These are phyloP conservation scores for Suillia variegata DNA, from an alignment of 2,888 invertebrate species.

Conservation along the genomic window DNA sequence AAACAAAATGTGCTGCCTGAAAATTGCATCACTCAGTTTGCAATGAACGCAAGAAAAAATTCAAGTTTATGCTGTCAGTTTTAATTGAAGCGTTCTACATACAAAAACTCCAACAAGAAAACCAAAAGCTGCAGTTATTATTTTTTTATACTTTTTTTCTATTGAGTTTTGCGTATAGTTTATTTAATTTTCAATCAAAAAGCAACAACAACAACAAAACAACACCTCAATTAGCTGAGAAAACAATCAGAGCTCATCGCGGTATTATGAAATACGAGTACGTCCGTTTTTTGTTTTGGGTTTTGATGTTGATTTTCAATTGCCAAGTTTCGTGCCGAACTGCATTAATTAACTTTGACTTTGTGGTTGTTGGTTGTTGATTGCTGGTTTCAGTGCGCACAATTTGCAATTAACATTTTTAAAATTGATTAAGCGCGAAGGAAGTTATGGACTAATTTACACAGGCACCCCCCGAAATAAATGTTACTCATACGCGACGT, in stretches of 20 bases:
- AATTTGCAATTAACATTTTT: no score
- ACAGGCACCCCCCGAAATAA: no score
- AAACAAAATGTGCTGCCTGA: slow-evolving; percentile 22
- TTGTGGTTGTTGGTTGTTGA: no score
- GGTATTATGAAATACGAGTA: slow-evolving; percentile 46
- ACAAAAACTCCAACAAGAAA: neutral
- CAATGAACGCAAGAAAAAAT: no score
- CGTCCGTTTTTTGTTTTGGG: no score
- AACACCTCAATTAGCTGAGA: slow-evolving; percentile 42
- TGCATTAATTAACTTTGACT: neutral
- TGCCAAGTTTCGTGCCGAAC: neutral
- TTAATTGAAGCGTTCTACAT: slow-evolving; percentile 22
- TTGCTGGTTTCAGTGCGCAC: no score
- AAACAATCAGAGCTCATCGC: slow-evolving; percentile 47
- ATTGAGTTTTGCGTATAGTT: no score
- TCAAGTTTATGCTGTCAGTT: slow-evolving; percentile 32
- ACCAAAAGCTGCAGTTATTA: no score
- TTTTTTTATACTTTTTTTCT: no score
- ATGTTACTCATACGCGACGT: no score
- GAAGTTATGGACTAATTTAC: no score
- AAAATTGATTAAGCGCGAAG: no score
- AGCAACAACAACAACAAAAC: slow-evolving; percentile 19
- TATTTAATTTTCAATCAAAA: neutral
- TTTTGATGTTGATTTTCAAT: neutral
- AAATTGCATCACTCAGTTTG: neutral